These are phyloP conservation scores for Trichogramma dendrolimi DNA, from an alignment of 2,888 invertebrate genomes.

Conservation along the genomic window DNA sequence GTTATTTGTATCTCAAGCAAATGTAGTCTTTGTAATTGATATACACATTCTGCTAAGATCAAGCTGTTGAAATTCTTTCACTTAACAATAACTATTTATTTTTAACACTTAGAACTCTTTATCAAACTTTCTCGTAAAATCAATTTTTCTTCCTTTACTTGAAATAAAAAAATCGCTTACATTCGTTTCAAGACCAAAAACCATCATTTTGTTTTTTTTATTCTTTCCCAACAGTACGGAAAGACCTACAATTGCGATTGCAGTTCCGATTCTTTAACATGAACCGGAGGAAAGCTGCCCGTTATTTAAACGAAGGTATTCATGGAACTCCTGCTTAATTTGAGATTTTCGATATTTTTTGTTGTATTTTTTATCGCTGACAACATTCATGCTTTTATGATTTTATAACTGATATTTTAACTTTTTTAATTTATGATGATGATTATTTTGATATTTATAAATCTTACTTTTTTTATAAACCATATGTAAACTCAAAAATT, in stretches of 20 bases:
- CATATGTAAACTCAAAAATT: too few relatives aligned
- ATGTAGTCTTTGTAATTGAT: conserved; percentile 13
- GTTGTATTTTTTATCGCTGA: neutral
- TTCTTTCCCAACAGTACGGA: conserved; percentile 80
- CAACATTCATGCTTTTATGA: too few relatives aligned
- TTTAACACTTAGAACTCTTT: too few relatives aligned
- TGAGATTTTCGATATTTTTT: too few relatives aligned
- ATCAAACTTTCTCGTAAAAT: too few relatives aligned
- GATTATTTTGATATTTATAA: conserved; percentile 11
- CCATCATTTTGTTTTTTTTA: conserved; percentile 33
- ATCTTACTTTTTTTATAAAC: neutral
- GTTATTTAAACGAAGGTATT: conserved; percentile 71
- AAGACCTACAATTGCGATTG: conserved; percentile 92
- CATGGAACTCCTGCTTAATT: neutral
- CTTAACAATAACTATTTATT: too few relatives aligned
- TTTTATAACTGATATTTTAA: neutral
- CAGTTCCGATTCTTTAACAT: conserved; percentile 94
- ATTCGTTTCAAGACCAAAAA: conserved; percentile 36
- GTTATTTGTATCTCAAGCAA: conserved; percentile 12
- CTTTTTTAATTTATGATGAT: conserved; percentile 2
- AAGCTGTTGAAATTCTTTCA: too few relatives aligned
- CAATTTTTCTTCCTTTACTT: too few relatives aligned
- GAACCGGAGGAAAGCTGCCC: conserved; percentile 80
- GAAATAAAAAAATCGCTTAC: conserved; percentile 4
- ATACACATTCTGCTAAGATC: too few relatives aligned